Conservation (phyloP, 2,797 vertebrate genomes). For the Spea hammondii region DNA sequence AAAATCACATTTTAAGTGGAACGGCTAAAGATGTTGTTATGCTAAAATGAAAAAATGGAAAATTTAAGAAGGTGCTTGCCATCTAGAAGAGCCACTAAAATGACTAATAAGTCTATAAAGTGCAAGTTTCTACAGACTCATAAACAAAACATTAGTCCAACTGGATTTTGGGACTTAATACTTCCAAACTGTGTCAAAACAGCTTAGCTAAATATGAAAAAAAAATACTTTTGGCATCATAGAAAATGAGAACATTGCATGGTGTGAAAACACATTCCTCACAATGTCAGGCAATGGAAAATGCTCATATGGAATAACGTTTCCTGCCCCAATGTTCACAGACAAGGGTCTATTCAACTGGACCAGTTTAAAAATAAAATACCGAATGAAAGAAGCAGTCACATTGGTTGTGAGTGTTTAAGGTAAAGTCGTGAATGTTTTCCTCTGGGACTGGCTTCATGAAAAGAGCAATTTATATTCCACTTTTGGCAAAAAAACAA, state of each 20-base stretch:
- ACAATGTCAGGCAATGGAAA: slow-evolving; percentile 34
- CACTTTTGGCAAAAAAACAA: slow-evolving; percentile 12
- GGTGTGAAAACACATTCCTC: neutral
- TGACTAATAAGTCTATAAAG: slow-evolving; percentile 22
- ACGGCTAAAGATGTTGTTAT: neutral
- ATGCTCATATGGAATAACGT: slow-evolving; percentile 19
- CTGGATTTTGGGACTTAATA: slow-evolving; percentile 38
- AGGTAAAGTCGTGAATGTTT: slow-evolving; percentile 26
- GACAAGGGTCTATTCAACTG: slow-evolving; percentile 38
- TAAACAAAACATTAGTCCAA: slow-evolving; percentile 41
- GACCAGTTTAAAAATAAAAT: slow-evolving; percentile 31
- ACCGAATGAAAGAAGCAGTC: neutral
- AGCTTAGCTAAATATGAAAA: slow-evolving; percentile 36
- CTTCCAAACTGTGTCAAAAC: slow-evolving; percentile 47
- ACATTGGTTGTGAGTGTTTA: slow-evolving; percentile 17
- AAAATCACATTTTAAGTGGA: slow-evolving; percentile 13
- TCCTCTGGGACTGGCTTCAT: slow-evolving; percentile 26
- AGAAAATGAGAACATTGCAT: slow-evolving; percentile 22
- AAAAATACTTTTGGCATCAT: slow-evolving; percentile 33
- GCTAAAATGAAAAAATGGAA: slow-evolving; percentile 12
- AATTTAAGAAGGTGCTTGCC: slow-evolving; percentile 5
- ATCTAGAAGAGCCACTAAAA: slow-evolving; percentile 34
- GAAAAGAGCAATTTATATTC: slow-evolving; percentile 42
- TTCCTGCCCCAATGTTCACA: slow-evolving; percentile 22
- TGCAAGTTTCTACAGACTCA: slow-evolving; percentile 21